Evolutionary conservation across 2,113 vertebrate species (phyloP), one percentile per base, ranked within the genome.

Genomic region (Poicephalus gulielmi): DNA sequence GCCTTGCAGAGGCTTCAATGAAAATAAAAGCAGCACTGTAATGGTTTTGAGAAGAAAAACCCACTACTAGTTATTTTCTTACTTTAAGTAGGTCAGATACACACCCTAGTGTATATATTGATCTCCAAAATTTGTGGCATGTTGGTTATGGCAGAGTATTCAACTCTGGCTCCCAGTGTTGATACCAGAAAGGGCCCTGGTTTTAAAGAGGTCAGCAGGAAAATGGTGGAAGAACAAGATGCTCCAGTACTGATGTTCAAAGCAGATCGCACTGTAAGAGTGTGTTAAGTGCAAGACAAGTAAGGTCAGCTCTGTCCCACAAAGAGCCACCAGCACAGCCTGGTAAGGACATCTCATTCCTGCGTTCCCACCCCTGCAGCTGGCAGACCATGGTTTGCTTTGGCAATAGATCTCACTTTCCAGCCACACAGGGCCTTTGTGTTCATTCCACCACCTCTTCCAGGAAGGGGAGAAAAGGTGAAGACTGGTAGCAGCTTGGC

Each of bases 61-160:
- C 19, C 24, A 39, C 24, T 70, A 44, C 17, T 71, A 28, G 23
- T 35, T 62, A 50, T 86, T 64, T 81, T 78, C 69, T 88, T 71
- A 18, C 25, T 94, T 86, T 64, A 84, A 64, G 59, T 31, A 76
- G 19, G 30, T 70, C 55, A 91, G 74, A 85, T 43, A 69, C 24
- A 91, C 20, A 62, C 16, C 20, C 17, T 47, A 0, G 1, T 15
- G 19, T n/a, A 41, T n/a, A 41, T 19, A 55, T 0, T 30, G 31
- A 78, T 81, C 49, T 83, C 2, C 0, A 50, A 83, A 77, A 49
- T 52, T 14, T 12, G 18, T 28, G 69, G 85, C 55, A 59, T 55
- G 33, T 41, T 37, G 13, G 17, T 59, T 92, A 62, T 71, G 69
- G 43, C 43, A 67, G 22, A 68, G 33, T 47, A 86, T 64, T 44